phyloP scores from a whole-genome alignment of 2,113 vertebrate species.

The Ia io region DNA sequence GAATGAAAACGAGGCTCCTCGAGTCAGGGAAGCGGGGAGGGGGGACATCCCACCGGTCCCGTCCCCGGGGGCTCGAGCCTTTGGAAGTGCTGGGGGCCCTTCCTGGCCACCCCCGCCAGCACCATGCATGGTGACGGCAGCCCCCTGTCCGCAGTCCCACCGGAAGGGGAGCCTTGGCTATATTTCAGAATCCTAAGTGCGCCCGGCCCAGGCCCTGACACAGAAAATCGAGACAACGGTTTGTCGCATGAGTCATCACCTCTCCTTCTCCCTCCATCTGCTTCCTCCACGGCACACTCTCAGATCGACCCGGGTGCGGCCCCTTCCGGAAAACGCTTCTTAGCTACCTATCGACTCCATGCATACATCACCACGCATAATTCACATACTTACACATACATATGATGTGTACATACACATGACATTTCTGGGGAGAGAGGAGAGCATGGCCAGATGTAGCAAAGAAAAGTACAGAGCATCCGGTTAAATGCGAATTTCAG shows the following conservation, averaged over 20 bases:
- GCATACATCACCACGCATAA: neutral
- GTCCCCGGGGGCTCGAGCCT: neutral
- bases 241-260: fast-evolving
- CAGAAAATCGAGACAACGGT: neutral
- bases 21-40: neutral
- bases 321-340: neutral
- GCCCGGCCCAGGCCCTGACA: neutral
- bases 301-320: neutral
- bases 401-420: fast-evolving
- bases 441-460: neutral
- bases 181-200: fast-evolving
- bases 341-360: neutral
- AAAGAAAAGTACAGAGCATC: neutral
- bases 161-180: neutral
- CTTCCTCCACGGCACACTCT: neutral
- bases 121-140: fast-evolving
- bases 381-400: no score
- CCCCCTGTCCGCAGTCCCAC: neutral
- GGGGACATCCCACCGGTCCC: neutral
- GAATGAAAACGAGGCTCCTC: neutral
- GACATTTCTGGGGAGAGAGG: fast-evolving
- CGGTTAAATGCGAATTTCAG: neutral
- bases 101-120: fast-evolving
- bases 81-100: neutral
- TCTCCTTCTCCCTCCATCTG: no score